phyloP scores from a whole-genome alignment of 2,797 vertebrate genomes.

The Dendrocincla fuliginosa region DNA sequence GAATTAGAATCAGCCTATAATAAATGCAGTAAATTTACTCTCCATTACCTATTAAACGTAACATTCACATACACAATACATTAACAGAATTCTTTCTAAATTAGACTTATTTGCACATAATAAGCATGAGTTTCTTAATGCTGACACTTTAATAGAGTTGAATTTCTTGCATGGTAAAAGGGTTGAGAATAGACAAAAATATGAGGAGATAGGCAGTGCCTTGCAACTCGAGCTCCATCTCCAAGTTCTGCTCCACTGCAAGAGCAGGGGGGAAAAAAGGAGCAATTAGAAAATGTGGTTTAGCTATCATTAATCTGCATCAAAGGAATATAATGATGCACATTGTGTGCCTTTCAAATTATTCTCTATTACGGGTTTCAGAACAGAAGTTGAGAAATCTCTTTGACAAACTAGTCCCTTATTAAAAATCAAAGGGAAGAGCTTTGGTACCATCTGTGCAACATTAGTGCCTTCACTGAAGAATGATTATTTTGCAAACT shows the following conservation, averaged over 20 bases:
- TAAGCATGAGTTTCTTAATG: constrained; percentile 22
- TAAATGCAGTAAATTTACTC: constrained; percentile 12
- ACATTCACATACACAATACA: not conserved
- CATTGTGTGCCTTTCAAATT: constrained; percentile 78
- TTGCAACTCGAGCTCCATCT: not conserved
- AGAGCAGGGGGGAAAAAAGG: constrained; percentile 46
- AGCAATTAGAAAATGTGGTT: constrained; percentile 77
- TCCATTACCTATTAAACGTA: not conserved
- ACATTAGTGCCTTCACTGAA: constrained; percentile 75
- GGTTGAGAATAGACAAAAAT: constrained; percentile 5
- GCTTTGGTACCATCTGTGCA: constrained; percentile 79
- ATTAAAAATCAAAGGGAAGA: constrained; percentile 81
- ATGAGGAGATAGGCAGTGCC: not conserved
- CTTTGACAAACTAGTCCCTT: constrained; percentile 78
- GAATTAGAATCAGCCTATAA: not conserved
- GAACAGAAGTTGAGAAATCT: constrained; percentile 80
- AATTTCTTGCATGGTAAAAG: constrained; percentile 28
- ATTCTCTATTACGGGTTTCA: constrained; percentile 77
- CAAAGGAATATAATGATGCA: constrained; percentile 81
- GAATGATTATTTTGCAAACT: constrained; percentile 75
- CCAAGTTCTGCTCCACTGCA: constrained; percentile 40
- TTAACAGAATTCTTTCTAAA: constrained; percentile 18
- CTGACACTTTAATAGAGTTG: constrained; percentile 9
- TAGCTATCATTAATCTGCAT: constrained; percentile 81
- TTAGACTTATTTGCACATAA: not conserved